These are phyloP conservation scores for Drosophila algonquin DNA, from an alignment of 2,888 invertebrate species.

Conservation along the genomic window DNA sequence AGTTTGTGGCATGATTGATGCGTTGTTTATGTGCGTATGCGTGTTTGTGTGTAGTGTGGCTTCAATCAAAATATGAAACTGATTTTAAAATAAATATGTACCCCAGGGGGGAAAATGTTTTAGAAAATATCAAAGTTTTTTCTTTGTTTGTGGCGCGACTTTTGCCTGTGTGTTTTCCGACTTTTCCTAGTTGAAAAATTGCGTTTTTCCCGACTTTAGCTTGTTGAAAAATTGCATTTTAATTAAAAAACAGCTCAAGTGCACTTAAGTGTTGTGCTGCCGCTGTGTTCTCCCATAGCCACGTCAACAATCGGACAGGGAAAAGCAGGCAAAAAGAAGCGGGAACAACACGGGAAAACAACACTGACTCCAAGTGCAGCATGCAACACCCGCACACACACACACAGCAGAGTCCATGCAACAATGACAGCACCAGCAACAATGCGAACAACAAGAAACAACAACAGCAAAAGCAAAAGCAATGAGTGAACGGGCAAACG, in stretches of 20 bases:
- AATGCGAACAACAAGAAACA: conserved; percentile 23
- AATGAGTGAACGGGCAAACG: conserved; percentile 25
- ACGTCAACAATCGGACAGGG: conserved; percentile 66
- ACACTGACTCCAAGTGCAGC: conserved; percentile 37
- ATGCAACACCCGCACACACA: conserved; percentile 29
- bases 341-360: background rate
- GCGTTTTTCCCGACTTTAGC: conserved; percentile 57
- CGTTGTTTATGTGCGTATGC: background rate
- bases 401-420: conserved; percentile 4
- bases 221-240: conserved; percentile 73
- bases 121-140: conserved; percentile 1
- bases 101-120: conserved; percentile 41
- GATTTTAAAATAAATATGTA: conserved; percentile 9
- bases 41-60: conserved; percentile 23
- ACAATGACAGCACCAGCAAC: conserved; percentile 20
- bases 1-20: conserved; percentile 58
- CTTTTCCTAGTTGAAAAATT: conserved; percentile 65
- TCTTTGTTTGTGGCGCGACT: background rate
- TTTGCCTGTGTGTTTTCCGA: conserved; percentile 5
- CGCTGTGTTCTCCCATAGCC: conserved; percentile 48
- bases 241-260: conserved; percentile 77
- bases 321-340: conserved; percentile 3
- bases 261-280: conserved; percentile 73
- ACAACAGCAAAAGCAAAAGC: conserved; percentile 13
- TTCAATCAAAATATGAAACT: conserved; percentile 35